Base-by-base conservation (phyloP, 2,113 vertebrate genomes). In the Ochotona curzoniae region DNA sequence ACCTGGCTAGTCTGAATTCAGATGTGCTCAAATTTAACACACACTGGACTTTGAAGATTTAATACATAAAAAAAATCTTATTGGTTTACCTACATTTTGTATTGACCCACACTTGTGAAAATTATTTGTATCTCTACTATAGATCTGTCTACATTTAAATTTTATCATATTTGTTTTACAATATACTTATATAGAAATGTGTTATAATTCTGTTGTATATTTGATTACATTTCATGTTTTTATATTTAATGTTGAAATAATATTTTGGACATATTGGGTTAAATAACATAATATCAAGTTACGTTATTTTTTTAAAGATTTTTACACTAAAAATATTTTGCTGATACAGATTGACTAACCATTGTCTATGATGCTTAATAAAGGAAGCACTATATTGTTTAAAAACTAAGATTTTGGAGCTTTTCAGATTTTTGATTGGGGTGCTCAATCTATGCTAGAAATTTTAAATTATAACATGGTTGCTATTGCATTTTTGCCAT, bases 251-350 rank as follows among this genome's bases (percentile, higher is more conserved):
- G 14, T 64, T 91, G 28, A 89, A 88, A 91, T 83, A 83, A 89
- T 82, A 73, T 61, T 79, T 88, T 82, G 30, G 23, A 67, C 26
- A 74, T 71, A 28, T 47, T 89, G 18, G 8, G 1, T n/a, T 91
- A 89, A 71, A 88, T 57, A 93, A 80, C 73, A 85, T 78, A 95
- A 61, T 89, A 82, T 38, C 32, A 87, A 87, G 13, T 83, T 83
- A 89, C 80, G n/a, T 89, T 60, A 21, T 87, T 54, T 17, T 71
- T 76, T 79, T 73, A 78, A 14, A 67, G 2, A 54, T 38, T 80
- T 94, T 92, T 78, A 85, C 71, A 30, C 28, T 60, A 73, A 49
- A 26, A 74, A 28, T 9, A n/a, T 79, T 79, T 94, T 67, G 60
- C 8, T 73, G 32, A 8, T 70, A 76, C 18, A 18, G 54, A 18